These are phyloP conservation scores for Octonoba sinensis DNA, from an alignment of 2,888 invertebrate species.

Conservation along the genomic window DNA sequence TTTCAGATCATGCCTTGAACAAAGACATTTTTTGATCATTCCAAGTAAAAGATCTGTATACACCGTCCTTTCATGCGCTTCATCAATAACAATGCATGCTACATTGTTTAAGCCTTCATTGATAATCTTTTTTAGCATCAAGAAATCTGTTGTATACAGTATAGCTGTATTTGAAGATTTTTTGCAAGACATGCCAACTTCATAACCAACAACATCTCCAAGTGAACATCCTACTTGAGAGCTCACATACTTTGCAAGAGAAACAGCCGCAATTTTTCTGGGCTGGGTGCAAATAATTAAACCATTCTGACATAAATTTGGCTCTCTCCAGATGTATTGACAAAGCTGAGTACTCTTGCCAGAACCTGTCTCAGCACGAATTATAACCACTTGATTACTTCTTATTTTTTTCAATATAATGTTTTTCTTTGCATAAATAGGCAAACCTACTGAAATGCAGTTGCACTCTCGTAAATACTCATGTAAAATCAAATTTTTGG, in stretches of 20 bases:
- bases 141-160: conserved; percentile 70
- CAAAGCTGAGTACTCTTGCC: conserved; percentile 72
- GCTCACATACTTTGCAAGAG: conserved; percentile 70
- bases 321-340: conserved; percentile 70
- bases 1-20: conserved; percentile 68
- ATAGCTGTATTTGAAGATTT: conserved; percentile 67
- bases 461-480: conserved; percentile 56
- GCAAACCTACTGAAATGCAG: conserved; percentile 35
- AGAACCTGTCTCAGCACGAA: conserved; percentile 71
- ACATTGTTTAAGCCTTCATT: conserved; percentile 68
- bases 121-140: conserved; percentile 69
- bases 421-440: conserved; percentile 58
- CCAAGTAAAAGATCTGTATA: conserved; percentile 71
- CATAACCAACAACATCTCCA: conserved; percentile 68
- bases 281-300: conserved; percentile 71
- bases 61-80: conserved; percentile 71
- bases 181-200: conserved; percentile 68
- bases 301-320: conserved; percentile 67
- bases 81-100: conserved; percentile 70
- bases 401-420: conserved; percentile 38
- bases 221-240: conserved; percentile 68
- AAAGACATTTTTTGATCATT: conserved; percentile 69
- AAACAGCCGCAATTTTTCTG: conserved; percentile 71
- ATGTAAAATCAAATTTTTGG: conserved; percentile 10
- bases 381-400: conserved; percentile 69